Evolutionary conservation across 2,888 invertebrate species (phyloP).

Genomic region (Nemotelus nigrinus): DNA sequence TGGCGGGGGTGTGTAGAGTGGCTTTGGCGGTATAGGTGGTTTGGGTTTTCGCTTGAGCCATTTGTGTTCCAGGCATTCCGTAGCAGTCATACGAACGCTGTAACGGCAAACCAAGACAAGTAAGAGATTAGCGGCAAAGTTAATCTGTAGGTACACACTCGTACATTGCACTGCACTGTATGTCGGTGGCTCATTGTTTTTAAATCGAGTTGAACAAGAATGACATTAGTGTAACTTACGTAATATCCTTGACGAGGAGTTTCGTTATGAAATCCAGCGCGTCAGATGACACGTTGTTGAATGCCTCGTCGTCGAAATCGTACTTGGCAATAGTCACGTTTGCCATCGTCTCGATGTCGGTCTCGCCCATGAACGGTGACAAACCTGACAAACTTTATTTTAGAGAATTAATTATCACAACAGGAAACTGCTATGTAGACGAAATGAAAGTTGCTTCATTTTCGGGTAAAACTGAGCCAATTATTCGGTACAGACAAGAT

Average conservation of each 20-base stretch:
- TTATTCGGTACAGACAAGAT: neutral
- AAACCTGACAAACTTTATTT: slow-evolving; percentile 85
- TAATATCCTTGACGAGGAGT: slow-evolving; percentile 90
- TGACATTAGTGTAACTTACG: slow-evolving; percentile 71
- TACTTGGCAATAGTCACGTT: slow-evolving; percentile 97
- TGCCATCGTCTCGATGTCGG: slow-evolving; percentile 97
- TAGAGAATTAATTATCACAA: slow-evolving; percentile 49
- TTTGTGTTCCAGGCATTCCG: slow-evolving; percentile 84
- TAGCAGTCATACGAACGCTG: slow-evolving; percentile 86
- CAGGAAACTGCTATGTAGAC: slow-evolving; percentile 33
- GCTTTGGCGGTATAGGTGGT: slow-evolving; percentile 58
- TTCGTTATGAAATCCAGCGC: slow-evolving; percentile 96
- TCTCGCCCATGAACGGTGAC: slow-evolving; percentile 98
- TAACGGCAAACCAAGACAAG: slow-evolving; percentile 40
- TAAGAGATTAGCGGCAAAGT: slow-evolving; percentile 44
- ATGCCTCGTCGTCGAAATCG: slow-evolving; percentile 97
- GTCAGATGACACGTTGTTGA: slow-evolving; percentile 91
- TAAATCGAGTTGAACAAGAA: too few relatives aligned
- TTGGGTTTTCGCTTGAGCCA: slow-evolving; percentile 78
- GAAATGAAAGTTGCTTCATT: slow-evolving; percentile 38
- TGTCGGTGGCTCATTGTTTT: too few relatives aligned
- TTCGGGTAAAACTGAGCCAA: slow-evolving; percentile 1
- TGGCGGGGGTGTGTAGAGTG: slow-evolving; percentile 57
- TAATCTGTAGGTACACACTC: neutral
- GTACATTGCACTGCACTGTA: neutral